Conservation (phyloP, 2,888 invertebrate genomes). For the Pterostichus madidus region DNA sequence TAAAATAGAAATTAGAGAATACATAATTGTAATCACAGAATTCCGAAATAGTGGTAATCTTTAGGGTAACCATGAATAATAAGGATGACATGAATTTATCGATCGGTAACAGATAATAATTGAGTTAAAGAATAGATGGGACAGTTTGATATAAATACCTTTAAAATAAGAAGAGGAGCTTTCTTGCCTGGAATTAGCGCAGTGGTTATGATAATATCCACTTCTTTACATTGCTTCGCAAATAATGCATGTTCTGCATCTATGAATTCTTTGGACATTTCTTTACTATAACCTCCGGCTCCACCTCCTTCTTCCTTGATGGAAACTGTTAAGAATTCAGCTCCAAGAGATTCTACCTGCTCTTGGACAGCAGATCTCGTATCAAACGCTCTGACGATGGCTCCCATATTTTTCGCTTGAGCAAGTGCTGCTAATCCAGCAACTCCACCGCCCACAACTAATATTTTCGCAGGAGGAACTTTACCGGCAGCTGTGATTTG, state of each 20-base stretch:
- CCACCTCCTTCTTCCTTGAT: slow-evolving; percentile 87
- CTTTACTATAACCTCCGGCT: slow-evolving; percentile 90
- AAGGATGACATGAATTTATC: too few relatives aligned
- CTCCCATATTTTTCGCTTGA: slow-evolving; percentile 93
- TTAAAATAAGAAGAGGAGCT: slow-evolving; percentile 89
- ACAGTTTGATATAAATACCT: slow-evolving; percentile 78
- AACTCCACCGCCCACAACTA: slow-evolving; percentile 94
- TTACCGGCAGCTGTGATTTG: slow-evolving; percentile 95
- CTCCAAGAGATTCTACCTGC: slow-evolving; percentile 92
- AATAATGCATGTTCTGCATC: slow-evolving; percentile 92
- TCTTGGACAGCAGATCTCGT: slow-evolving; percentile 90
- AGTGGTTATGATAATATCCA: slow-evolving; percentile 93
- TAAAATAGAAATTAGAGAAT: too few relatives aligned
- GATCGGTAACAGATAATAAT: too few relatives aligned
- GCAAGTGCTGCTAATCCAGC: slow-evolving; percentile 93
- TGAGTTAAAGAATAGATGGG: too few relatives aligned
- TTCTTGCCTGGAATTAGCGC: slow-evolving; percentile 93
- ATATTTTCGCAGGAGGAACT: slow-evolving; percentile 92
- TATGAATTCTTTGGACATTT: slow-evolving; percentile 92
- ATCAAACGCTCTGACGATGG: slow-evolving; percentile 93
- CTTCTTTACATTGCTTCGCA: slow-evolving; percentile 90
- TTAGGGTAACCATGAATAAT: too few relatives aligned
- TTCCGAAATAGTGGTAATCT: too few relatives aligned
- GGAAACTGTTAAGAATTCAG: slow-evolving; percentile 90
- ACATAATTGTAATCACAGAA: too few relatives aligned